Evolutionary conservation across 2,797 vertebrate species (phyloP).

Genomic region (Pipistrellus pipistrellus): DNA sequence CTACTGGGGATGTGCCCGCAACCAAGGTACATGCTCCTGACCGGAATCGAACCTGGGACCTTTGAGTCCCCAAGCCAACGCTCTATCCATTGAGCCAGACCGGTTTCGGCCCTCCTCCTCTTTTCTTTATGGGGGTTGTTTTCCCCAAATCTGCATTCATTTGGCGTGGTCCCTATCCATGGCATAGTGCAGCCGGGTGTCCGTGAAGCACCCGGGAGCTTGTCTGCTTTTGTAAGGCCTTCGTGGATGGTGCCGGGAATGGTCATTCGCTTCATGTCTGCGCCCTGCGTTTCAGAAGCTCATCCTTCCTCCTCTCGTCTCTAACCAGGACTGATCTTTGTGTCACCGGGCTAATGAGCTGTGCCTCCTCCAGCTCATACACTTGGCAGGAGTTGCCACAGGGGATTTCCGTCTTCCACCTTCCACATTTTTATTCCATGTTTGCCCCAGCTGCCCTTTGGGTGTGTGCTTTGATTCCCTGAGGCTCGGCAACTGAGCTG

Average conservation of each 20-base stretch:
- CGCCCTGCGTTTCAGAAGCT: neutral
- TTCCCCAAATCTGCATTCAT: neutral
- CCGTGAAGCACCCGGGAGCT: neutral
- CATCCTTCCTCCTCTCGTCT: neutral
- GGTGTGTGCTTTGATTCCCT: neutral
- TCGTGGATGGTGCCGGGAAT: neutral
- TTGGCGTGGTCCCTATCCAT: neutral
- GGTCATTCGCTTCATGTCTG: neutral
- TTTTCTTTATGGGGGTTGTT: neutral
- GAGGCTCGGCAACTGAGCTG: neutral
- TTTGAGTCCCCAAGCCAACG: too few relatives aligned
- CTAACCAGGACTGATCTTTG: neutral
- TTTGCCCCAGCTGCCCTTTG: neutral
- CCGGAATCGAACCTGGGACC: too few relatives aligned
- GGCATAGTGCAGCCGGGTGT: neutral
- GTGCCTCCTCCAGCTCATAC: neutral
- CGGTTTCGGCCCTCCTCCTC: too few relatives aligned
- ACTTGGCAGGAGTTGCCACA: neutral
- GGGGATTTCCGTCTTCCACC: neutral
- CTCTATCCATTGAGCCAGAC: too few relatives aligned
- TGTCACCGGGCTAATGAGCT: neutral
- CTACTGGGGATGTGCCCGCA: too few relatives aligned
- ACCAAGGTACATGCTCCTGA: too few relatives aligned
- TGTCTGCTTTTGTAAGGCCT: neutral
- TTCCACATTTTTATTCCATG: fast-evolving